These are phyloP conservation scores for Stichopus chloronotus DNA, from an alignment of 35 echinoderm and acorn worm genomes.

Conservation along the genomic window DNA sequence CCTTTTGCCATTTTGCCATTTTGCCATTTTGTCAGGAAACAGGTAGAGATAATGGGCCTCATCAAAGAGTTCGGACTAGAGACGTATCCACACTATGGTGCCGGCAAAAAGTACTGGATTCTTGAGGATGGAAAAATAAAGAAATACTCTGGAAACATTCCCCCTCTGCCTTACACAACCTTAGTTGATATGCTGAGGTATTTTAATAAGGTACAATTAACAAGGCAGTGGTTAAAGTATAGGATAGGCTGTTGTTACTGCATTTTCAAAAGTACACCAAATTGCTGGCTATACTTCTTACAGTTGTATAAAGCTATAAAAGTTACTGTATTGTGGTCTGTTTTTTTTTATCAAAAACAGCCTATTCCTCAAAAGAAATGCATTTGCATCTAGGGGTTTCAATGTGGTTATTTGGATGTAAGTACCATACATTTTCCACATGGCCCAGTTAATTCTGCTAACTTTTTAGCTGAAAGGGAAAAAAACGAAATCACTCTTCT, in stretches of 20 bases:
- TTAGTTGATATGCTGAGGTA: conserved; percentile 82
- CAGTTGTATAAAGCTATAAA: no score
- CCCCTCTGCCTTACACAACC: conserved; percentile 77
- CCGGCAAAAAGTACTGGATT: conserved; percentile 75
- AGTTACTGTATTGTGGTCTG: no score
- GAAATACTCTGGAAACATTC: conserved; percentile 77
- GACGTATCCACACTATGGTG: conserved; percentile 65
- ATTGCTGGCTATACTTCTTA: not conserved
- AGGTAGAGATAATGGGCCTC: conserved; percentile 75
- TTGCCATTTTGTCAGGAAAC: conserved; percentile 55
- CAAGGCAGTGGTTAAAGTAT: not conserved
- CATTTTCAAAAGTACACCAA: not conserved
- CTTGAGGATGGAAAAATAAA: conserved; percentile 78
- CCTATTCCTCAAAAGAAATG: no score
- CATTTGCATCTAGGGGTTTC: no score
- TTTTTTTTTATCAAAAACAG: no score
- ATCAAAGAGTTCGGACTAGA: conserved; percentile 81
- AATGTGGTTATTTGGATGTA: no score
- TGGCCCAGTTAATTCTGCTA: no score
- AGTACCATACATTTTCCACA: no score
- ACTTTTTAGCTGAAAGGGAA: no score
- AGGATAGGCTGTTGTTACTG: not conserved
- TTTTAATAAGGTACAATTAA: conserved; percentile 82
- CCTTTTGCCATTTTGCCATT: not conserved
- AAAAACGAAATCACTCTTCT: no score